phyloP scores from a whole-genome alignment of 2,113 vertebrate genomes.

The Setophaga kirtlandii region DNA sequence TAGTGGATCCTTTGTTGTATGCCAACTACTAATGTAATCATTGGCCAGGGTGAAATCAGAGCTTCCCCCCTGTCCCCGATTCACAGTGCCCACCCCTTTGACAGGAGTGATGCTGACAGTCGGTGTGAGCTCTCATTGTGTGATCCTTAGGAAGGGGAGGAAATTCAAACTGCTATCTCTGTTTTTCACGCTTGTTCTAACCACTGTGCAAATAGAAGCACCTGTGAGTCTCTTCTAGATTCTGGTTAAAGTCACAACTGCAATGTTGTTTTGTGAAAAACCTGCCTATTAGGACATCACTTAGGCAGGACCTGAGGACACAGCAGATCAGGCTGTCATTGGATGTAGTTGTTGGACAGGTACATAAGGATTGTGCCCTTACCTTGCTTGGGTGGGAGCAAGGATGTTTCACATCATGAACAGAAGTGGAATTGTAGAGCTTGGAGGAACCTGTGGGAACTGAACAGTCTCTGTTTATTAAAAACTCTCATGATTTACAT shows the following conservation, averaged over 20 bases:
- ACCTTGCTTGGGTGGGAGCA: neutral
- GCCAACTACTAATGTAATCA: neutral
- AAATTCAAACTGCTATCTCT: neutral
- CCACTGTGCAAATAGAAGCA: neutral
- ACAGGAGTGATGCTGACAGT: neutral
- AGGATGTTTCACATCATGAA: neutral
- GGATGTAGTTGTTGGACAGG: neutral
- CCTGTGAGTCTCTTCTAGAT: neutral
- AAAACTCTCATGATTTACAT: neutral
- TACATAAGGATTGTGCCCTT: neutral
- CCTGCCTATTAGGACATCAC: neutral
- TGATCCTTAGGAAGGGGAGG: neutral
- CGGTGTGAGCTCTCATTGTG: accelerated
- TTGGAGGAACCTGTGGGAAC: neutral
- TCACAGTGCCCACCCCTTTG: neutral
- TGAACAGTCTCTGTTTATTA: neutral
- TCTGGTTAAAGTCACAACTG: neutral
- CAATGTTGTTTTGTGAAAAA: neutral
- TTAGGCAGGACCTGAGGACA: neutral
- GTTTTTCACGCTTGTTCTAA: neutral
- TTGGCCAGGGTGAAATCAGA: neutral
- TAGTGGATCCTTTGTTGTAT: neutral
- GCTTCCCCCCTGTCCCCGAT: neutral
- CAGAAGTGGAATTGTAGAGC: neutral
- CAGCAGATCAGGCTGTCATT: neutral